Percentiles rank a stretch among this genome's conserved stretches.
These are phyloP conservation scores for Drosophila gaucha DNA, from an alignment of 2,888 invertebrate species.

Conservation along the genomic window DNA sequence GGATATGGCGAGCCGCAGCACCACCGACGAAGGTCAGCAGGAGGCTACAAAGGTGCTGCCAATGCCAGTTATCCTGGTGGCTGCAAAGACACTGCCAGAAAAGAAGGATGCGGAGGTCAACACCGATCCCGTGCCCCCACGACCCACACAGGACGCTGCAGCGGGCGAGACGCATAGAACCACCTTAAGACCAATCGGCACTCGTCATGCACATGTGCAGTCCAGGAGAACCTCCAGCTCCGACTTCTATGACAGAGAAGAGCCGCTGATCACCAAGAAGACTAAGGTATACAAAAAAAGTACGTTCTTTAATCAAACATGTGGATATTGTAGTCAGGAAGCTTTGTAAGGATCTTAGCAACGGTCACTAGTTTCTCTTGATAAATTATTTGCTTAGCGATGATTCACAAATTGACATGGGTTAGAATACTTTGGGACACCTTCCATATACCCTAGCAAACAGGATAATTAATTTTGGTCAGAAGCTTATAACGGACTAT, in stretches of 20 bases:
- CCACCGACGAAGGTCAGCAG: background rate
- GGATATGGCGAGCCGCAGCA: background rate
- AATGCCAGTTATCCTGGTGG: constrained; percentile 2
- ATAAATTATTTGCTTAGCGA: too few relatives aligned
- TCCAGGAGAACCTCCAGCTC: constrained; percentile 1
- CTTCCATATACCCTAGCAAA: too few relatives aligned
- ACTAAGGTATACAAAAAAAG: constrained; percentile 57
- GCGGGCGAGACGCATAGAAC: too few relatives aligned
- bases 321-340: too few relatives aligned
- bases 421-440: background rate
- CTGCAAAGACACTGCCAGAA: background rate
- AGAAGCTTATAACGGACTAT: too few relatives aligned
- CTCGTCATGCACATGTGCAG: too few relatives aligned
- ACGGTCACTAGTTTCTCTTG: too few relatives aligned
- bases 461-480: too few relatives aligned
- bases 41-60: background rate
- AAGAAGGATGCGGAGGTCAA: background rate
- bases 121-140: background rate
- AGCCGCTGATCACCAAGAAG: constrained; percentile 47
- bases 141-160: background rate
- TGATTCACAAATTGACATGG: too few relatives aligned
- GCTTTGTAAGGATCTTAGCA: background rate
- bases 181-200: too few relatives aligned
- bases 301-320: constrained; percentile 25
- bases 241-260: constrained; percentile 8